Base-by-base conservation (phyloP, 2,113 vertebrate species). In the Glaucomys volans region DNA sequence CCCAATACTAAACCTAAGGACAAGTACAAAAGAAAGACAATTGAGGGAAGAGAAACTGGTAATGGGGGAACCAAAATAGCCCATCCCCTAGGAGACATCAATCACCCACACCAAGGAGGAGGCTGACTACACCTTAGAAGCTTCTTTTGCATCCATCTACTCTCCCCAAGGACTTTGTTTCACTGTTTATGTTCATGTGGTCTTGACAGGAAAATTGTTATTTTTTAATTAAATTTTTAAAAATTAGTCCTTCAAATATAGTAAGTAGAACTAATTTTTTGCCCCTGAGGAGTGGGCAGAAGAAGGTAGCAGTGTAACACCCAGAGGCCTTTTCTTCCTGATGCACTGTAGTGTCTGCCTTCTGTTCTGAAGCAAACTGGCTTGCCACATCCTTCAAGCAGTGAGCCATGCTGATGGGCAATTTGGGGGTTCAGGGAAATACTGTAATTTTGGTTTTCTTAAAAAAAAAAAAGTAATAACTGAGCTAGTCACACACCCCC, bases 161-260 rank as follows among this genome's bases (percentile, higher is more conserved):
- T 77, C 72, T 91, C 81, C 95, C 80, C 87, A 57, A 71, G 44
- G 87, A 94, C 88, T 96, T 95, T 84, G 93, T 98, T 98, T 98
- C 97, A 98, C 96, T 97, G 97, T 98, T 98, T 98, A 97, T 98
- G 76, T 98, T 98, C 94, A 96, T 95, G 79, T 96, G 83, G 95
- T 98, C 97, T 98, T 97, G 97, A 97, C 97, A 98, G 96, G 95
- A 96, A 97, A 97, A 96, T 95, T 91, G 86, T 96, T 80, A 83
- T 94, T 98, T 98, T 98, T 47, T 47, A n/a, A 97, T 98, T 97
- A 98, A 96, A 97, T 97, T 97, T 92, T 57, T 79, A 83, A 96
- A 98, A 97, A 95, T 93, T 94, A 97, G 77, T 97, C 40, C 96
- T 98, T 98, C 90, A 97, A 98, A 98, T 95, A 59, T 84, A 97